Conservation (phyloP, 2,888 invertebrate genomes). For the Drosophila macrospina region DNA sequence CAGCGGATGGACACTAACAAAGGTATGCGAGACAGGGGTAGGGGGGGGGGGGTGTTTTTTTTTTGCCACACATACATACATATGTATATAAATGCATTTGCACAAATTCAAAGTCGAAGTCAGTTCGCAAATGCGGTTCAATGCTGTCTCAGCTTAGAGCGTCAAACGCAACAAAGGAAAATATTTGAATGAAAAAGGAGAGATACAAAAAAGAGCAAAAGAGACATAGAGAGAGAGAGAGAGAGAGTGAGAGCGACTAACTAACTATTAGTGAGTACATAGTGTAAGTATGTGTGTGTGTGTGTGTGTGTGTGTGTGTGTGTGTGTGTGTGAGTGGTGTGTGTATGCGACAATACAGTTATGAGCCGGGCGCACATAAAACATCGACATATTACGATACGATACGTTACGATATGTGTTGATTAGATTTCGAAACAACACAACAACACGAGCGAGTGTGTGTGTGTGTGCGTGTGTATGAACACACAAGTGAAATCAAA, state of each 20-base stretch:
- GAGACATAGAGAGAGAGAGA: neutral
- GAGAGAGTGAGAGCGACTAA: constrained; percentile 8
- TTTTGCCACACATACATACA: constrained; percentile 1
- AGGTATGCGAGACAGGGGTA: neutral
- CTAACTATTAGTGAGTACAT: constrained; percentile 4
- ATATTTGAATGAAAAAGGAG: constrained; percentile 21
- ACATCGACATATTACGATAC: constrained; percentile 52
- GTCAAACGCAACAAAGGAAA: constrained; percentile 25
- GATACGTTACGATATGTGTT: constrained; percentile 58
- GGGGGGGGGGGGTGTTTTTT: neutral
- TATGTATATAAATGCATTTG: constrained; percentile 51
- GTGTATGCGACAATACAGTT: constrained; percentile 54
- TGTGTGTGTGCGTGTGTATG: constrained; percentile 30
- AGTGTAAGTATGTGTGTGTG: neutral
- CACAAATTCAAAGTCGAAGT: constrained; percentile 68
- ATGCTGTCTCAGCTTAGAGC: constrained; percentile 37
- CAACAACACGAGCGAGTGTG: constrained; percentile 15
- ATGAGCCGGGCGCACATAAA: constrained; percentile 24
- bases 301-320: neutral
- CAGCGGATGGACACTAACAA: neutral
- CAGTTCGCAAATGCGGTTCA: constrained; percentile 56
- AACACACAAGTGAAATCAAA: constrained; percentile 52
- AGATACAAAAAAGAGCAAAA: neutral
- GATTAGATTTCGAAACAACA: constrained; percentile 72
- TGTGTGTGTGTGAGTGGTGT: no score